Evolutionary conservation across 1,140 invertebrate species (phyloP).

Genomic region (Lasioglossum albipes): DNA sequence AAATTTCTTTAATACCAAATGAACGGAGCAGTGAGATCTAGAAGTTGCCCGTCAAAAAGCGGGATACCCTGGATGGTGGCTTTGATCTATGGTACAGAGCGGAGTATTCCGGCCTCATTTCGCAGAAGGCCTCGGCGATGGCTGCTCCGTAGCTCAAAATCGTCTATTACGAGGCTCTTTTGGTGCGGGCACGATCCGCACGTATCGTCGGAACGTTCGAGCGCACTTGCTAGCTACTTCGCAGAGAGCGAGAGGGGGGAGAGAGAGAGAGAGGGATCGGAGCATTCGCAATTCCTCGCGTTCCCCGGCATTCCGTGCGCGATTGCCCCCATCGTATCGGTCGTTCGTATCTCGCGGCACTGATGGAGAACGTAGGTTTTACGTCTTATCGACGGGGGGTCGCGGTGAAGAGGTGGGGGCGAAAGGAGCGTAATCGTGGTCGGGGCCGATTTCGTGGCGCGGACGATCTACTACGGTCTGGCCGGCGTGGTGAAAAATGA

Average conservation of each 20-base stretch:
- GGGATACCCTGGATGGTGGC: not conserved
- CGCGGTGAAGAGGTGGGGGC: not conserved
- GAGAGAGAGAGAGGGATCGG: no score
- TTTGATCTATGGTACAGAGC: conserved; percentile 14
- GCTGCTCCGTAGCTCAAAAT: conserved; percentile 38
- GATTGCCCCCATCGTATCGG: conserved; percentile 14
- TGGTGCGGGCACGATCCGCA: conserved; percentile 12
- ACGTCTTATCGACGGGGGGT: conserved; percentile 49
- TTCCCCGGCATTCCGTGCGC: not conserved
- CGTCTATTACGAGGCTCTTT: conserved; percentile 15
- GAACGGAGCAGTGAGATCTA: no score
- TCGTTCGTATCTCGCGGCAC: conserved; percentile 49
- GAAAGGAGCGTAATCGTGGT: conserved; percentile 33
- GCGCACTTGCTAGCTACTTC: conserved; percentile 43
- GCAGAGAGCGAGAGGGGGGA: not conserved
- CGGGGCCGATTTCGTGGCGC: conserved; percentile 45
- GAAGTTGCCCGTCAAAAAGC: not conserved
- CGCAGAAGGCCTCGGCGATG: conserved; percentile 4
- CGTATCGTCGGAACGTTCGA: conserved; percentile 49
- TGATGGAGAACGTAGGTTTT: conserved; percentile 56
- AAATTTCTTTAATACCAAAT: no score
- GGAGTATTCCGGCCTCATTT: not conserved
- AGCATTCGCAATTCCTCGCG: conserved; percentile 57
- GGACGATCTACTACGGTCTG: conserved; percentile 54
- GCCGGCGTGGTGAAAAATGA: conserved; percentile 56